Percentiles rank a stretch among this genome's conserved stretches.
These are phyloP conservation scores for Prionchulus punctatus DNA, from an alignment of 2,888 invertebrate genomes.

Conservation along the genomic window DNA sequence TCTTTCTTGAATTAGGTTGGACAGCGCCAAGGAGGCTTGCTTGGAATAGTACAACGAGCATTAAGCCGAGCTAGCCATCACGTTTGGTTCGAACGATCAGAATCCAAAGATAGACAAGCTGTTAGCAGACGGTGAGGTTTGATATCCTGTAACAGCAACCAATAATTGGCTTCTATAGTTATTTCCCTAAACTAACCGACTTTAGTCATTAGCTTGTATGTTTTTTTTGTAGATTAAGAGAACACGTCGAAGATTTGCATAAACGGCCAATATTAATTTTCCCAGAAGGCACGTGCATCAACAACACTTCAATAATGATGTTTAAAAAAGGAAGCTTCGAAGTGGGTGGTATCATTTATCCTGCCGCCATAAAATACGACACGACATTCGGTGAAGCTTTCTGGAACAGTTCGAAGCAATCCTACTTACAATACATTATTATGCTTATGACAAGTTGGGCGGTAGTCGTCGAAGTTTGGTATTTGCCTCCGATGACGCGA, in stretches of 20 bases:
- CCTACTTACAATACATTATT: conserved; percentile 50
- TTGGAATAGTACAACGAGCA: conserved; percentile 79
- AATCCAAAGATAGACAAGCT: conserved; percentile 74
- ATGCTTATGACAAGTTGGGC: conserved; percentile 99
- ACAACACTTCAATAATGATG: conserved; percentile 99
- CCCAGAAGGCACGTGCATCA: conserved; percentile 98
- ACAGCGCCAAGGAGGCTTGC: conserved; percentile 79
- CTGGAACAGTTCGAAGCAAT: conserved; percentile 90
- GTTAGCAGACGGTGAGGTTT: conserved; percentile 66
- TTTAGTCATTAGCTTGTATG: too few species aligned
- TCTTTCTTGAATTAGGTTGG: conserved; percentile 53
- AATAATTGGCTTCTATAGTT: too few species aligned
- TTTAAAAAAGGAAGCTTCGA: conserved; percentile 99
- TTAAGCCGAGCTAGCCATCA: conserved; percentile 83
- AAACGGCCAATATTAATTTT: conserved; percentile 96
- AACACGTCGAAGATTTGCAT: conserved; percentile 74
- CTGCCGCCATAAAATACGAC: conserved; percentile 97
- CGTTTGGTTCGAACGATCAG: conserved; percentile 95
- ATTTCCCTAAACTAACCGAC: too few species aligned
- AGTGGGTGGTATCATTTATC: conserved; percentile 86
- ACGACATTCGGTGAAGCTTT: conserved; percentile 94
- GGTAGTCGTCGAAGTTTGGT: conserved; percentile 96
- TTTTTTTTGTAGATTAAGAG: conserved; percentile 71
- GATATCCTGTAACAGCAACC: too few species aligned
- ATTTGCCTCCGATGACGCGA: conserved; percentile 79